Conservation (phyloP, 2,797 vertebrate genomes). For the Cetoscarus ocellatus region DNA sequence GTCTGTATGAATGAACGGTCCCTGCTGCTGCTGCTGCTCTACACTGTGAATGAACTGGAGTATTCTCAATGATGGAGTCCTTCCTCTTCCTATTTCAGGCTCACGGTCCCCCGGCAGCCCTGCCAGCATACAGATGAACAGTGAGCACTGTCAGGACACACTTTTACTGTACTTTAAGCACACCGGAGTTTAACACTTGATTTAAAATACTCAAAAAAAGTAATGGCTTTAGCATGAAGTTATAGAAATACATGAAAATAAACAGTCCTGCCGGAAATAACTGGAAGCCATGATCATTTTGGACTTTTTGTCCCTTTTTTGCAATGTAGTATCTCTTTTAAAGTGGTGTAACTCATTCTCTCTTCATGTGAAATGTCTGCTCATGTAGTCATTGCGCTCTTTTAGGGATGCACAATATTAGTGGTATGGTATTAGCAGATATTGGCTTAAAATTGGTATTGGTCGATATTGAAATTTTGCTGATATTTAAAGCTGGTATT, state of each 20-base stretch:
- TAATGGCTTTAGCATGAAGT: not conserved
- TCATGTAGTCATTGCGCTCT: too few species aligned
- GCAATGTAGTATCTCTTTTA: too few species aligned
- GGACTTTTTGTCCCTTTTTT: not conserved
- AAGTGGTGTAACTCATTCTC: too few species aligned
- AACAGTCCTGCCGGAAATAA: not conserved
- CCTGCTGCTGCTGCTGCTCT: conserved; percentile 60
- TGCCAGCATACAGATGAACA: conserved; percentile 41
- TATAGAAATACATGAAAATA: not conserved
- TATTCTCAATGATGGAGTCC: conserved; percentile 68
- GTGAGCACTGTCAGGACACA: conserved; percentile 2
- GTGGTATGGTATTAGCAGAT: too few species aligned
- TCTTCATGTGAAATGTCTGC: too few species aligned
- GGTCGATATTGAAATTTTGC: too few species aligned
- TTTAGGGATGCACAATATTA: too few species aligned
- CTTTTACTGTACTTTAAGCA: not conserved
- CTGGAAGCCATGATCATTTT: not conserved
- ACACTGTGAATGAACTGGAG: conserved; percentile 70
- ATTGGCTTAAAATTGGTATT: too few species aligned
- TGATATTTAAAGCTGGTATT: too few species aligned
- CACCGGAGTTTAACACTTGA: not conserved
- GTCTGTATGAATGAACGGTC: conserved; percentile 72
- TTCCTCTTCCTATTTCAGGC: conserved; percentile 61
- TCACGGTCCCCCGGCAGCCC: conserved; percentile 34
- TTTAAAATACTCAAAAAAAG: not conserved